These are phyloP conservation scores for Sprattus sprattus DNA, from an alignment of 2,113 vertebrate species.

Conservation along the genomic window DNA sequence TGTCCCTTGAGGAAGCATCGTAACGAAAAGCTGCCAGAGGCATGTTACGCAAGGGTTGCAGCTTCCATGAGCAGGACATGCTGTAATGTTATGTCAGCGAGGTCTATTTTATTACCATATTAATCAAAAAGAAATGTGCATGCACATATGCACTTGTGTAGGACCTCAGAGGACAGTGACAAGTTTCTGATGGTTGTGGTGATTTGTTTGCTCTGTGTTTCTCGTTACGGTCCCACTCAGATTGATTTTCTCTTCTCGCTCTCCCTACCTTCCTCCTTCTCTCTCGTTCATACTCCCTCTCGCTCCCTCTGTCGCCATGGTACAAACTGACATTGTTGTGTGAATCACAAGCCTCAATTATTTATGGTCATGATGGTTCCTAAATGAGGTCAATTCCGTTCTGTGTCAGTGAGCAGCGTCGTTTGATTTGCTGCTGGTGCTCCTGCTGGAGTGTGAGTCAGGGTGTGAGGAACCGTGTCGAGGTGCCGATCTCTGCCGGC, in stretches of 20 bases:
- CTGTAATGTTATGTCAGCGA: neutral
- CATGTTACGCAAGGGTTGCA: neutral
- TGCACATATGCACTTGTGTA: neutral
- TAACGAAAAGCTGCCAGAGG: neutral
- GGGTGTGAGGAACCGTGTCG: neutral
- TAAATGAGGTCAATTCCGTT: slow-evolving; percentile 20
- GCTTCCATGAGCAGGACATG: neutral
- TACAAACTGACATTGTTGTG: slow-evolving; percentile 15
- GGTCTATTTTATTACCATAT: neutral
- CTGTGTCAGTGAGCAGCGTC: slow-evolving; percentile 3
- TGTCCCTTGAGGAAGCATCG: neutral
- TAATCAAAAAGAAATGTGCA: neutral
- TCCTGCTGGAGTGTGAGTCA: neutral
- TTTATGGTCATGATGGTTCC: slow-evolving; percentile 8
- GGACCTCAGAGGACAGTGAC: neutral
- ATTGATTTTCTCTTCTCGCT: slow-evolving; percentile 17
- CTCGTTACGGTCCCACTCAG: neutral
- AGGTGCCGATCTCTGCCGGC: neutral
- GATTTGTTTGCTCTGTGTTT: slow-evolving; percentile 12
- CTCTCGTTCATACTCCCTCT: neutral
- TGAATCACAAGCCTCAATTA: slow-evolving; percentile 16
- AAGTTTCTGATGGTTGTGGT: neutral
- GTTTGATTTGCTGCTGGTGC: neutral
- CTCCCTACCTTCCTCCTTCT: neutral
- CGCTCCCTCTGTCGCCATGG: neutral